phyloP scores from a whole-genome alignment of 2,888 invertebrate species.

The Clanis bilineata region DNA sequence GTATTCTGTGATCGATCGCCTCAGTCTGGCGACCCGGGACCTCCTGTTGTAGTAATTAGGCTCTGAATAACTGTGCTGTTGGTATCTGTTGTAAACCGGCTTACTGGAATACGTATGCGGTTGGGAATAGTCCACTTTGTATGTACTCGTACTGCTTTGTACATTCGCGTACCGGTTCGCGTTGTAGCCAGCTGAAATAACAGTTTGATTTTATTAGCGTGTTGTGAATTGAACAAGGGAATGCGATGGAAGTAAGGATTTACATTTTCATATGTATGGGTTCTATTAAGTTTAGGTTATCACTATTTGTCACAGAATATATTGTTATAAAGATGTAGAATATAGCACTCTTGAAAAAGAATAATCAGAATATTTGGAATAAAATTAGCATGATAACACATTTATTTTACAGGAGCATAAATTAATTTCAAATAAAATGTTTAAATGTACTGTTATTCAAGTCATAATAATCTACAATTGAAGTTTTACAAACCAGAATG shows the following conservation, averaged over 20 bases:
- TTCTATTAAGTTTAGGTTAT: too few relatives aligned
- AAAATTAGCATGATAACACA: too few relatives aligned
- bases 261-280: neutral
- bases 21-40: constrained; percentile 63
- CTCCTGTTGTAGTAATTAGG: constrained; percentile 72
- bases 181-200: constrained; percentile 61
- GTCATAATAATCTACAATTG: neutral
- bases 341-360: too few relatives aligned
- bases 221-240: neutral
- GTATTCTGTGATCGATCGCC: constrained; percentile 67
- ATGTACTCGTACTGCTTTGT: constrained; percentile 73
- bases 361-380: too few relatives aligned
- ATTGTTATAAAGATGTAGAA: too few relatives aligned
- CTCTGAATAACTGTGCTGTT: constrained; percentile 60
- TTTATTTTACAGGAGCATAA: too few relatives aligned
- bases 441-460: neutral
- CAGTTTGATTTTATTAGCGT: constrained; percentile 12
- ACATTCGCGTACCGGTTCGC: constrained; percentile 65
- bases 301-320: too few relatives aligned
- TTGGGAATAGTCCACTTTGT: constrained; percentile 79
- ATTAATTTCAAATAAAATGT: too few relatives aligned
- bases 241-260: neutral
- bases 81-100: constrained; percentile 74
- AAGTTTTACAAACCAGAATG: constrained; percentile 53
- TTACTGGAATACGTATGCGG: constrained; percentile 68